Evolutionary conservation across 2,888 invertebrate genomes (phyloP), one percentile per base, ranked within the genome.

Genomic region (Hemithea aestivaria): DNA sequence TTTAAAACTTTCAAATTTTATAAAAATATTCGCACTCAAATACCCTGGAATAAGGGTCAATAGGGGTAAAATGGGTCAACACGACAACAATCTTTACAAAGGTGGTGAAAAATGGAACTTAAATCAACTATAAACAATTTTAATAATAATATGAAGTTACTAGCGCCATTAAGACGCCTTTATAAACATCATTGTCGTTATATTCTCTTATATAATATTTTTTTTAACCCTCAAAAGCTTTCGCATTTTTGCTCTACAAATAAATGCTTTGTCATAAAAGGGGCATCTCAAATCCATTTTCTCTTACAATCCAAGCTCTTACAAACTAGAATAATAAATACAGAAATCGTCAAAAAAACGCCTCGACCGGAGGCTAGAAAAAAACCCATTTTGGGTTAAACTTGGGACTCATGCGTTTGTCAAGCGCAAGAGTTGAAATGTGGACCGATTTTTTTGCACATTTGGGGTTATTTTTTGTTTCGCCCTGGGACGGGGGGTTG

Each of bases 311-410:
- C 45, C 47, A 49, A 49, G 49, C 46, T 45, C 35, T 35, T 36
- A 28, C 40, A 36, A 27, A 38, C 27, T 41, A 35, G 24, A 37
- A 29, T 28, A 32, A 37, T 41, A 43, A 35, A 28, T 46, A 39
- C 37, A 71, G 62, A 69, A 71, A 59, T 68, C 63, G 48, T 73
- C 70, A 51, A 72, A 74, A 58, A 62, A 52, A 50, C 60, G 53
- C 56, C 58, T 53, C 50, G 31, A 45, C 48, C 56, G 48, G 50
- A 55, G 58, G 56, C 56, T 51, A 41, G 40, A 32, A 39, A 28
- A 44, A 40, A 52, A 60, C 62, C 58, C 68, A 62, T 45, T 31
- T 20, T 23, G 46, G 62, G 69, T 56, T 51, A 35, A 48, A 53
- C 66, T 61, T 67, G 58, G 22, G 23, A 40, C 56, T 74, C 63